Conservation (phyloP, 2,113 vertebrate genomes). For the Lasiurus borealis region DNA sequence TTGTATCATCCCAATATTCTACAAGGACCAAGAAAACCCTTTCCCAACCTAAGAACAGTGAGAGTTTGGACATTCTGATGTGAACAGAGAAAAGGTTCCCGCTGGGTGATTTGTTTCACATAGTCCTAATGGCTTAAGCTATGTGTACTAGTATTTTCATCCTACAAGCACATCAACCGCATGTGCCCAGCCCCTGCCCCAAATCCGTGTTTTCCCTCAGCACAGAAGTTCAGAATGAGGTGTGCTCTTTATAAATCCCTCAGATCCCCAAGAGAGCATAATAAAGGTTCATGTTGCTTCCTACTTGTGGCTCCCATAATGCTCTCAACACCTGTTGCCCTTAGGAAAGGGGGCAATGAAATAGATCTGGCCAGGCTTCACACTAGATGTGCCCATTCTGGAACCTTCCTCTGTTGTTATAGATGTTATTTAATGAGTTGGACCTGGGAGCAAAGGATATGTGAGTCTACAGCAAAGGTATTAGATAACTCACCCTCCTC, state of each 20-base stretch:
- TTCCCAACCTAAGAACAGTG: not conserved
- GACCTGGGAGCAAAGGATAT: not conserved
- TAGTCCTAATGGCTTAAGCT: not conserved
- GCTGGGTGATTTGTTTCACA: not conserved
- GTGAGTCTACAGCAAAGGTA: not conserved
- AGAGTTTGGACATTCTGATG: slow-evolving; percentile 21
- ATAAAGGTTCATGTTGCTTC: not conserved
- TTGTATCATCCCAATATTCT: slow-evolving; percentile 29
- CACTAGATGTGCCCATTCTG: not conserved
- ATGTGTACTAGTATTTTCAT: not conserved
- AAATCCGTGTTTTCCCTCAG: slow-evolving; percentile 42
- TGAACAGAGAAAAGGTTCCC: not conserved
- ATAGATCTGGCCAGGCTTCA: not conserved
- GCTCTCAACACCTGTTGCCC: not conserved
- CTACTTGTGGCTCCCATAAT: not conserved
- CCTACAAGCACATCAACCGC: not conserved
- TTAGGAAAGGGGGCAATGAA: not conserved
- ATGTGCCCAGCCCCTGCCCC: not conserved
- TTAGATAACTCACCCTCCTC: not conserved
- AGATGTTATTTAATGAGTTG: slow-evolving; percentile 7
- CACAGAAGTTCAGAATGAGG: not conserved
- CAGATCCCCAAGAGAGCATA: not conserved
- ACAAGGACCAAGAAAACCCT: slow-evolving; percentile 43
- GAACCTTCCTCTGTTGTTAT: not conserved
- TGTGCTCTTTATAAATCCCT: not conserved